Conservation (phyloP, 37 sponge, comb jelly and placozoan genomes). For the Sycon ciliatum region DNA sequence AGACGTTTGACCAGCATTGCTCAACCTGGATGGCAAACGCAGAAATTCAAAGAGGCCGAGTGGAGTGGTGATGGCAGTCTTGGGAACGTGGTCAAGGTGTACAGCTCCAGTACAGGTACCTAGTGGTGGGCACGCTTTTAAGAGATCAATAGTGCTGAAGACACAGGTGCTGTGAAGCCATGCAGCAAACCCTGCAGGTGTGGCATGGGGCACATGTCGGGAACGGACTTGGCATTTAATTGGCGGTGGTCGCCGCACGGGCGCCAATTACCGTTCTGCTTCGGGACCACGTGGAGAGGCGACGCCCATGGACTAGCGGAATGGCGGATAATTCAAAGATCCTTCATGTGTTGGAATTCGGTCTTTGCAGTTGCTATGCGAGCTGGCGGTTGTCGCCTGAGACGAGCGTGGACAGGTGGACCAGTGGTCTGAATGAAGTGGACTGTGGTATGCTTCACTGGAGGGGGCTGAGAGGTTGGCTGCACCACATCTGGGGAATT, state of each 20-base stretch:
- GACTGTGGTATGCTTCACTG: too few species aligned
- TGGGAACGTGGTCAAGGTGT: too few species aligned
- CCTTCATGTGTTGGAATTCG: slow-evolving; percentile 40
- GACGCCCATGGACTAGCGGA: slow-evolving; percentile 63
- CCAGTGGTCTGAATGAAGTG: slow-evolving; percentile 58
- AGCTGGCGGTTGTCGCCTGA: slow-evolving; percentile 45
- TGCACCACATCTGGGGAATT: too few species aligned
- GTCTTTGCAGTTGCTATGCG: slow-evolving; percentile 34
- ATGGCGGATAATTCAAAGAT: slow-evolving; percentile 51
- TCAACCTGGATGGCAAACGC: too few species aligned
- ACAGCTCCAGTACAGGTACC: too few species aligned
- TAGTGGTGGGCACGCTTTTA: slow-evolving; percentile 21
- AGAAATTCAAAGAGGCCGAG: too few species aligned
- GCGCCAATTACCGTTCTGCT: slow-evolving; percentile 42
- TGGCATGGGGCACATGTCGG: slow-evolving; percentile 44
- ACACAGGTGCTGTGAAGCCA: background rate
- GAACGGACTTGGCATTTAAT: slow-evolving; percentile 10
- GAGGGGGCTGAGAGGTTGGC: too few species aligned
- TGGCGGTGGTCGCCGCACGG: slow-evolving; percentile 39
- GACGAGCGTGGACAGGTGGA: slow-evolving; percentile 47
- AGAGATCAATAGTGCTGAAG: slow-evolving; percentile 16
- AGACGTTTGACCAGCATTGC: too few species aligned
- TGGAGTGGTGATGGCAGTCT: too few species aligned
- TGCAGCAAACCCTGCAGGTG: slow-evolving; percentile 36
- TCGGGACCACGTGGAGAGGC: slow-evolving; percentile 56